Evolutionary conservation across 2,797 vertebrate genomes (phyloP), one percentile per base, ranked within the genome.

Genomic region (Rhinatrema bivittatum): DNA sequence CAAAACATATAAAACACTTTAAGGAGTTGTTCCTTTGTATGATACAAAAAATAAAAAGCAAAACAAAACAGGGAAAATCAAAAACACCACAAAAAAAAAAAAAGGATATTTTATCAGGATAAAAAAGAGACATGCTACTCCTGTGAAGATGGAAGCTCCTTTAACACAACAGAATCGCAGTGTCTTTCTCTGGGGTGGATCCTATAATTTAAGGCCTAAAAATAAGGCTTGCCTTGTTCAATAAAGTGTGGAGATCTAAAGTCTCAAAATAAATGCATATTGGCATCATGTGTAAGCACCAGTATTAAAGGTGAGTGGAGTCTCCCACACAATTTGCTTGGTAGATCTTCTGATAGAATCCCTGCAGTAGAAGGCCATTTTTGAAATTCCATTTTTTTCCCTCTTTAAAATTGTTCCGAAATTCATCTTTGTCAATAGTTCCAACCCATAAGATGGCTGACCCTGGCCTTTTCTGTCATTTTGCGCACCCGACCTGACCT

Each of bases 371-470:
- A 81, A 85, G 81, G 80, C 70, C 72, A 76, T 70, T n/a, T 24
- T 25, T 70, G 64, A 68, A 72, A 58, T 61, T 63, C n/a, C n/a
- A n/a, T n/a, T n/a, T n/a, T n/a, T n/a, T n/a, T n/a, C n/a, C n/a
- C n/a, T 61, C 64, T 67, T 55, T 60, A 19, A 53, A 72, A 63
- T 55, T 56, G 71, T 60, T 69, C 52, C 62, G 6, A 15, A 16
- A 22, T 11, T 27, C 25, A 13, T 3, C 18, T 2, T 33, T 28
- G 53, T 93, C 85, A 98, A 73, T 96, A 93, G 65, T 93, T 84
- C 96, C 96, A 99, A 67, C 95, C 95, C 93, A 99, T 99, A 28
- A 99, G 90, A 75, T 99, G 95, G 78, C 96, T 99, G 76, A 97
- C 93, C 50, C 93, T 88, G 64, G 96, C 96, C 70, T 94, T 94